phyloP scores from a whole-genome alignment of 2,888 invertebrate genomes.

The Cynaeus angustus region DNA sequence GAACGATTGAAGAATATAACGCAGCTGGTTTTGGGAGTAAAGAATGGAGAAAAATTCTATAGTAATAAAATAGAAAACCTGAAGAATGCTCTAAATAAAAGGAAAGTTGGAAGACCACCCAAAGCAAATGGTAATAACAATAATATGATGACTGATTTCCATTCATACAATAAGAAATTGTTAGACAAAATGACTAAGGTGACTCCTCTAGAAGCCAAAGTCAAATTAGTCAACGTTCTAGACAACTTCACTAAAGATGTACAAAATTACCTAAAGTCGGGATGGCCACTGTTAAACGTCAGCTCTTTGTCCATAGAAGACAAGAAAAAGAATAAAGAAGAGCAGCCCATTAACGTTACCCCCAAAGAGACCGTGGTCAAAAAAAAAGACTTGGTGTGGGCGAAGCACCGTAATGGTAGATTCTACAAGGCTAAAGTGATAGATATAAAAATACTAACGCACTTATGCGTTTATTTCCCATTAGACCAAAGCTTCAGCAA shows the following conservation, averaged over 20 bases:
- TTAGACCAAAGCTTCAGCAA: constrained; percentile 77
- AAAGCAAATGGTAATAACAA: constrained; percentile 12
- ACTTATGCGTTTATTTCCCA: constrained; percentile 78
- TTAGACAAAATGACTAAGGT: constrained; percentile 50
- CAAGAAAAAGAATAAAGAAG: not conserved
- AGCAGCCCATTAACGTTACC: not conserved
- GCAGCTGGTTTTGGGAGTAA: constrained; percentile 51
- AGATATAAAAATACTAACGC: constrained; percentile 71
- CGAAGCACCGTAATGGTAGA: constrained; percentile 76
- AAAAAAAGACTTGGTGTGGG: constrained; percentile 73
- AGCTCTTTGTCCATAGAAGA: constrained; percentile 53
- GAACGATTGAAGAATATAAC: constrained; percentile 34
- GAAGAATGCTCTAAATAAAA: constrained; percentile 4
- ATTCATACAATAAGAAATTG: constrained; percentile 26
- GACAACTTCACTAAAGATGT: constrained; percentile 56
- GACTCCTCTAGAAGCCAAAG: constrained; percentile 58
- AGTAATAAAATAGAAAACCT: constrained; percentile 6
- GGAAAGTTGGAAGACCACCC: not conserved
- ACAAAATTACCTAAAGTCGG: constrained; percentile 58
- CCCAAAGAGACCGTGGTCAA: constrained; percentile 24
- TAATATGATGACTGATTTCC: constrained; percentile 13
- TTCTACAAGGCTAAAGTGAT: constrained; percentile 75
- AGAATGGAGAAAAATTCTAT: constrained; percentile 47
- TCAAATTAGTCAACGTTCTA: constrained; percentile 61
- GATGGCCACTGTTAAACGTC: constrained; percentile 59